Base-by-base conservation (phyloP, 2,888 invertebrate species). In the Hanleya hanleyi region DNA sequence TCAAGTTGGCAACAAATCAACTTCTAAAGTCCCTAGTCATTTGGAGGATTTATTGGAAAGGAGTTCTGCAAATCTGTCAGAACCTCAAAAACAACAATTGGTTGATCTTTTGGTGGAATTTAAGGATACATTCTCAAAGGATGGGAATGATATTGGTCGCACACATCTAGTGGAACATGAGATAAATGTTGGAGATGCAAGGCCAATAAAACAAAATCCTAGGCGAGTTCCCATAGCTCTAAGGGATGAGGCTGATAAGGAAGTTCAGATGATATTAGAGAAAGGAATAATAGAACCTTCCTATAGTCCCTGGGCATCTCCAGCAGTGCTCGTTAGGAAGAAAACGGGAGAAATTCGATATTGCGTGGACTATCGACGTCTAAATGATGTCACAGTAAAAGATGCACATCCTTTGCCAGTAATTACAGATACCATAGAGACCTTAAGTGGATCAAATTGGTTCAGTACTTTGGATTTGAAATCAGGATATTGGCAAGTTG, bases 281-380 rank as follows among this genome's bases (percentile, higher is more conserved):
- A 57, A 67, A 6, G 71, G 71, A 0, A 61, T 74, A n/a, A 68
- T 80, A 33, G 69, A 72, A 33, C 82, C 78, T 4, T 86, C 86
- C 1, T 75, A 70, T 2, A 84, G 83, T 32, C 88, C 89, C 0
- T 91, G 87, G 86, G 78, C 84, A 5, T 79, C 85, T 1, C 90
- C 89, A 0, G 79, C 89, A 4, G 86, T 90, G 1, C 62, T 91
- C 0, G n/a, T n/a, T n/a, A n/a, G n/a, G n/a, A 91, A 90, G 77
- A 87, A 87, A 69, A 79, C 85, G 70, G 84, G 81, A n/a, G 69
- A 64, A 7, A 77, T 66, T 49, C 77, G 79, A 64, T 79, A 81
- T 15, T 86, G 85, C 47, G 75, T 84, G 12, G 84, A 86, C 61
- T 86, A 82, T 61, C 35, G 86, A n/a, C 37, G 64, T 7, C 47